Conservation (phyloP, 2,888 invertebrate species). For the Buathra laborator region DNA sequence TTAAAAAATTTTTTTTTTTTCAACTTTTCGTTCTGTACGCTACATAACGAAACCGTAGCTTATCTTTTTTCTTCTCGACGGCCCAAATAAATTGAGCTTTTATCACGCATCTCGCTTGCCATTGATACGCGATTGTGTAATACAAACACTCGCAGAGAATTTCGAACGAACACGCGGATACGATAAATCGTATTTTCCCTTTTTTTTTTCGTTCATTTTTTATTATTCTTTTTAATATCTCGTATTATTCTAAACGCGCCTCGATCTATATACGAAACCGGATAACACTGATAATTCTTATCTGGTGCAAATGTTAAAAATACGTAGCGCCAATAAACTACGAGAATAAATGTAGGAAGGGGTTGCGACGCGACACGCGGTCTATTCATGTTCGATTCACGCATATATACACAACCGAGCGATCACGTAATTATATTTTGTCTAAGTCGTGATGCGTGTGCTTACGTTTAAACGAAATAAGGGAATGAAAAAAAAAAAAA, state of each 20-base stretch:
- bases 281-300: conserved; percentile 51
- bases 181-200: neutral
- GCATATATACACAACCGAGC: neutral
- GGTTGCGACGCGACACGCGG: conserved; percentile 24
- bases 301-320: conserved; percentile 29
- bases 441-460: conserved; percentile 7
- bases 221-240: neutral
- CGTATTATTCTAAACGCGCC: neutral
- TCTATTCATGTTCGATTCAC: conserved; percentile 11
- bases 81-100: conserved; percentile 29
- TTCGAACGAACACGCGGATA: neutral
- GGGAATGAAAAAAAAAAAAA: conserved; percentile 17
- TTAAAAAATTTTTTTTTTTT: neutral
- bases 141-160: conserved; percentile 31
- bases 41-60: neutral
- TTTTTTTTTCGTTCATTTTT: neutral
- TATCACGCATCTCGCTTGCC: conserved; percentile 53
- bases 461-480: conserved; percentile 21
- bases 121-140: conserved; percentile 60
- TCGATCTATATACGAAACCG: conserved; percentile 22
- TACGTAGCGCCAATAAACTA: neutral
- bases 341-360: neutral
- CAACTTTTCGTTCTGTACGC: conserved; percentile 2
- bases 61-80: conserved; percentile 16
- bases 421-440: conserved; percentile 43